Base-by-base conservation (phyloP, 2,888 invertebrate genomes). In the Drosophila algonquin region DNA sequence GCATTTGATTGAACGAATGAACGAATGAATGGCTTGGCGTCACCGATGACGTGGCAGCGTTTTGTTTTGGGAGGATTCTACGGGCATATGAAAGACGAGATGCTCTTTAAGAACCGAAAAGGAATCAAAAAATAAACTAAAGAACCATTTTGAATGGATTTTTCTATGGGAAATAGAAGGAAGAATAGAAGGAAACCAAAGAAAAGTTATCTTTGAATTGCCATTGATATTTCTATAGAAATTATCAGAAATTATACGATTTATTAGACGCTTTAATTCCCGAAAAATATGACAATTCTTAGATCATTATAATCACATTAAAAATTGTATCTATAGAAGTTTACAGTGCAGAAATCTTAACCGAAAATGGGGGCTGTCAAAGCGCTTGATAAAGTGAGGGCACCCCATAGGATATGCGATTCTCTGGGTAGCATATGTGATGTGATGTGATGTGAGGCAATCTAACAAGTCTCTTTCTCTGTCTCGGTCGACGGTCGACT, bases 1-100 rank as follows among this genome's bases (percentile, higher is more conserved):
- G 73, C 84, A 86, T 72, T 88, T 74, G 73, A 75, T 75, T 85
- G 80, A 75, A 75, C 40, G 14, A 40, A 40, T 77, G 81, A 85
- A 76, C 75, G n/a, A n/a, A n/a, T n/a, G n/a, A n/a, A n/a, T n/a
- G n/a, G n/a, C n/a, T n/a, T n/a, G n/a, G n/a, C n/a, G n/a, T n/a
- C n/a, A n/a, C n/a, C n/a, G n/a, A n/a, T n/a, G 68, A 69, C 70
- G 68, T 69, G 68, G 40, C 40, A 6, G 7, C n/a, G 40, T n/a
- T 6, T 0, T 6, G 21, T n/a, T n/a, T 40, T 7, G 14, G 14
- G 7, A 40, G 40, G 40, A 14, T 40, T 40, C 14, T 6, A 40
- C 40, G 14, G 6, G 5, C 40, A 40, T 6, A 40, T 40, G 40
- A 14, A 40, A 14, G 40, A 40, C 14, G n/a, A 0, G 14, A 40